Evolutionary conservation across 1,140 invertebrate species (phyloP).

Genomic region (Philaenus spumarius): DNA sequence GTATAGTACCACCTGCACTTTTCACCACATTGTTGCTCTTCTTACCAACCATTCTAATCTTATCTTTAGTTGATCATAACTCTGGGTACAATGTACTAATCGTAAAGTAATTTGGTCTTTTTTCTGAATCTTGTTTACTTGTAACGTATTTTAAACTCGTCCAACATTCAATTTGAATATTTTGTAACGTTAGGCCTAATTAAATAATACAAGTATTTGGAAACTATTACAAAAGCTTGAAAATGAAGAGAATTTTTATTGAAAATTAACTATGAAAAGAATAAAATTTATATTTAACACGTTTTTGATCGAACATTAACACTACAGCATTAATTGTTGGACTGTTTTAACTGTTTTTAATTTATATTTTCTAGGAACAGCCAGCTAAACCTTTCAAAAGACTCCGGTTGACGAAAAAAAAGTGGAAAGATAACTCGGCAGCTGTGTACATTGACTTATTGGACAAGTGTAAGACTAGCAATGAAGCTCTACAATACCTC

Average conservation of each 20-base stretch:
- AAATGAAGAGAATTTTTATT: not conserved
- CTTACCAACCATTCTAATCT: no score
- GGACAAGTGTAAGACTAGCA: conserved; percentile 63
- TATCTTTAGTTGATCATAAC: no score
- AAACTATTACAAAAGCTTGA: not conserved
- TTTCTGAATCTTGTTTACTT: no score
- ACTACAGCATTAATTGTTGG: no score
- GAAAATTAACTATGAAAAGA: not conserved
- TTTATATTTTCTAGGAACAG: conserved; percentile 24
- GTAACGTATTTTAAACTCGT: no score
- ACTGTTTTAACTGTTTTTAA: conserved; percentile 5
- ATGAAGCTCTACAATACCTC: conserved; percentile 65
- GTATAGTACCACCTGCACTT: no score
- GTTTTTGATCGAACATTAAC: no score
- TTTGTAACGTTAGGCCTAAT: no score
- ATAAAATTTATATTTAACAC: not conserved
- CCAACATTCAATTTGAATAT: no score
- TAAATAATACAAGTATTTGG: not conserved
- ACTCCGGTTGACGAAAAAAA: conserved; percentile 53
- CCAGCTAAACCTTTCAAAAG: conserved; percentile 50
- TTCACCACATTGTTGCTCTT: no score
- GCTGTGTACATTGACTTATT: conserved; percentile 59
- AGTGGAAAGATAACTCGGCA: conserved; percentile 51
- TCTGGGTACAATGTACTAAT: no score
- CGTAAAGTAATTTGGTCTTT: no score